A percentile compares a stretch with the other conserved stretches of the same genome.
phyloP scores from a whole-genome alignment of 2,113 vertebrate genomes.

The Acrocephalus arundinaceus region DNA sequence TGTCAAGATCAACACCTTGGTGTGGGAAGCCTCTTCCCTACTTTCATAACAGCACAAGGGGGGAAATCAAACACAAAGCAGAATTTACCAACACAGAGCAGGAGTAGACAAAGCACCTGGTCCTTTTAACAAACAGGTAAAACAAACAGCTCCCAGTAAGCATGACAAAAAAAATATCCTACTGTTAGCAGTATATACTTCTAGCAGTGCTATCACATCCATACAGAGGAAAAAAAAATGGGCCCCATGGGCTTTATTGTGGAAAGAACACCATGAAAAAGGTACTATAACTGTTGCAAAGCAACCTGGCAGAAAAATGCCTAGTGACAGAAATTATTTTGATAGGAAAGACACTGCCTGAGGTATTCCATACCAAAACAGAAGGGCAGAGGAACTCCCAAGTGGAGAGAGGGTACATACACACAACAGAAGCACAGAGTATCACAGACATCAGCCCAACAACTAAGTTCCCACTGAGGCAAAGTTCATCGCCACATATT shows the following conservation, averaged over 20 bases:
- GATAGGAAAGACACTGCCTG: background rate
- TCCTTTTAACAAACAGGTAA: background rate
- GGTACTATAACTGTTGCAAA: background rate
- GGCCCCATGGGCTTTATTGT: background rate
- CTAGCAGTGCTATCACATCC: background rate
- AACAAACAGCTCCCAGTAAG: background rate
- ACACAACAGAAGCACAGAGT: background rate
- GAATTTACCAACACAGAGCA: background rate
- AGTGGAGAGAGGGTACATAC: background rate
- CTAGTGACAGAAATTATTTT: background rate
- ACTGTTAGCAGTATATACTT: background rate
- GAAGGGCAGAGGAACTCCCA: background rate
- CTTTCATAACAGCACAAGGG: rapidly evolving
- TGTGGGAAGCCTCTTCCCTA: background rate
- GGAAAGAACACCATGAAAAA: background rate
- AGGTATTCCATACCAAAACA: background rate
- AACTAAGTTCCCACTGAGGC: background rate
- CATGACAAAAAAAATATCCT: background rate
- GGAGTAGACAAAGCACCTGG: background rate
- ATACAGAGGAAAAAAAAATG: background rate
- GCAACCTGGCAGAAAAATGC: background rate
- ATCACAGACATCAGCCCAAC: background rate
- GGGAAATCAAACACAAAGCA: background rate
- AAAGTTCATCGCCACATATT: background rate
- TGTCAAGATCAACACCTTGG: background rate